Conservation (phyloP, 2,797 vertebrate genomes). For the Sebastes baramenuke region DNA sequence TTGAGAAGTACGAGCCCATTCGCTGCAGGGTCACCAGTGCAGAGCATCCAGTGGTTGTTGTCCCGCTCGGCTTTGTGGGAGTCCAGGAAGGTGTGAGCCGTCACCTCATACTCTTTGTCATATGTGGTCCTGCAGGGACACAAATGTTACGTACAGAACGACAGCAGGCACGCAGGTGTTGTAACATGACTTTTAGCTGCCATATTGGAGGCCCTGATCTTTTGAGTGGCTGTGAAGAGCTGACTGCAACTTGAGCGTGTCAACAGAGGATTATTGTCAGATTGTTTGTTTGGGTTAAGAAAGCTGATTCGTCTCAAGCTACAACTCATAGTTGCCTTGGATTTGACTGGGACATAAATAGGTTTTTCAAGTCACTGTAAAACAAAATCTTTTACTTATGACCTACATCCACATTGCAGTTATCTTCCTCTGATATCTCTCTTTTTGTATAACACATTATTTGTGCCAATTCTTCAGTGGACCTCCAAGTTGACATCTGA, state of each 20-base stretch:
- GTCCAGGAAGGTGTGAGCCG: conserved; percentile 89
- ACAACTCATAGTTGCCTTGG: not conserved
- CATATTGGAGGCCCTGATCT: not conserved
- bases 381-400: not conserved
- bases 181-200: not conserved
- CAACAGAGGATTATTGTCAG: not conserved
- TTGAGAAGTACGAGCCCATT: conserved; percentile 65
- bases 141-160: conserved; percentile 3
- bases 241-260: not conserved
- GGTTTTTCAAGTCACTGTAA: not conserved
- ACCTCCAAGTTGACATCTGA: not conserved
- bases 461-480: not conserved
- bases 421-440: not conserved
- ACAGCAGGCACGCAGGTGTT: not conserved
- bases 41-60: conserved; percentile 90
- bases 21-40: conserved; percentile 81
- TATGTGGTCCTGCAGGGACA: conserved; percentile 84
- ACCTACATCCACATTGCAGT: not conserved
- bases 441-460: not conserved
- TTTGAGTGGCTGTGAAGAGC: not conserved
- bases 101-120: conserved; percentile 89
- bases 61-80: conserved; percentile 87
- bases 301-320: not conserved
- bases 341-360: not conserved
- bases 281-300: not conserved